phyloP scores from a whole-genome alignment of 2,888 invertebrate species.

The Mylabris sibirica region DNA sequence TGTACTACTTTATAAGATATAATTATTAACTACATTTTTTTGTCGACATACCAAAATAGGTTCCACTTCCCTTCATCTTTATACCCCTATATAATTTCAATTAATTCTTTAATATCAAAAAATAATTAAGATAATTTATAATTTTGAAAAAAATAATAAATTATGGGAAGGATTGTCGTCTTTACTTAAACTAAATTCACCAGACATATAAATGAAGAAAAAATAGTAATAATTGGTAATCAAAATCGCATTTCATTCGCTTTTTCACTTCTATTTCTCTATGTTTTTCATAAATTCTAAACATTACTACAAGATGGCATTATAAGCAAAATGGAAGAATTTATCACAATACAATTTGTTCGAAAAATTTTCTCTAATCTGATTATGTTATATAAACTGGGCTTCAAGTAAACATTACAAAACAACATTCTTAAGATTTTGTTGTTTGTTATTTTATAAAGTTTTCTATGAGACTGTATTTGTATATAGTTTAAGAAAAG shows the following conservation, averaged over 20 bases:
- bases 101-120: neutral
- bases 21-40: neutral
- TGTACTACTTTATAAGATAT: neutral
- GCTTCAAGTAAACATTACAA: neutral
- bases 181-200: neutral
- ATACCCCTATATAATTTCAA: neutral
- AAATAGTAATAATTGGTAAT: neutral
- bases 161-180: neutral
- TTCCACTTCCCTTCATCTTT: neutral
- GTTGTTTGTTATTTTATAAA: neutral
- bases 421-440: neutral
- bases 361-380: neutral
- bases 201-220: neutral
- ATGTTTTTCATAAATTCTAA: neutral
- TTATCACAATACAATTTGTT: slow-evolving; percentile 19
- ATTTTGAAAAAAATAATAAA: neutral
- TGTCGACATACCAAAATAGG: neutral
- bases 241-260: slow-evolving; percentile 1
- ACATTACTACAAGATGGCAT: neutral
- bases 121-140: no score
- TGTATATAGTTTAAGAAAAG: neutral
- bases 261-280: neutral
- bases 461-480: neutral
- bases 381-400: neutral
- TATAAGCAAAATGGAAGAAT: slow-evolving; percentile 23